Base-by-base conservation (phyloP, 2,113 vertebrate genomes). In the Podarcis raffonei region DNA sequence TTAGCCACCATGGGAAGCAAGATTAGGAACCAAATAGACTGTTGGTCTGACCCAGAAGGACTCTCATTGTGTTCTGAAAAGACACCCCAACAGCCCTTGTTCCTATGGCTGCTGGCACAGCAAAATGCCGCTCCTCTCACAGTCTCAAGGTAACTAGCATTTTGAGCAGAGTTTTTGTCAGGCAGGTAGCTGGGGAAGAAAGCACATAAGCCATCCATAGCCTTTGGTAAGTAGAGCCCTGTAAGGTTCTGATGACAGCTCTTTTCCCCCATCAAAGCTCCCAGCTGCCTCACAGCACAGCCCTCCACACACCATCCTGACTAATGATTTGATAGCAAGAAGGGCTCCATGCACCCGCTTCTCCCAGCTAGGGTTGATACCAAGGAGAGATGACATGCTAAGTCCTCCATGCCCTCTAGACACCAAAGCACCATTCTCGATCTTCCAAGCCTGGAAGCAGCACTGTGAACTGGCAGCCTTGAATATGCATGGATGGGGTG, bases 271-370 rank as follows among this genome's bases (percentile, higher is more conserved):
- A 42, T 13, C 5, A 20, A n/a, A 57, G n/a, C 71, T 89, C 71
- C 76, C 18, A 35, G 79, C 53, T 12, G 85, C 22, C 83, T 91
- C 42, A 1, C 74, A 78, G 66, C 0, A 2, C 2, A 0, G 74
- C 81, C 65, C 71, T 78, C 81, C 80, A 92, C 90, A 86, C 0
- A 66, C 53, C n/a, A 62, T 85, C 69, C 82, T 13, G 66, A 57
- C 2, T 32, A 53, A 87, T 3, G 85, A 35, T 62, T 93, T 80
- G 88, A 18, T 22, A 79, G 23, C 30, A n/a, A 84, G 30, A 90
- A 80, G 89, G 30, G 32, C 68, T 27, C 5, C 42, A 83, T 0
- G 2, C 27, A 42, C 48, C 69, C 0, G 0, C 9, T 72, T 6
- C 84, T 75, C 37, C 6, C 4, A 74, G 53, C 4, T 12, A 81